These are phyloP conservation scores for Dendroctonus valens DNA, from an alignment of 1,140 invertebrate genomes.

Conservation along the genomic window DNA sequence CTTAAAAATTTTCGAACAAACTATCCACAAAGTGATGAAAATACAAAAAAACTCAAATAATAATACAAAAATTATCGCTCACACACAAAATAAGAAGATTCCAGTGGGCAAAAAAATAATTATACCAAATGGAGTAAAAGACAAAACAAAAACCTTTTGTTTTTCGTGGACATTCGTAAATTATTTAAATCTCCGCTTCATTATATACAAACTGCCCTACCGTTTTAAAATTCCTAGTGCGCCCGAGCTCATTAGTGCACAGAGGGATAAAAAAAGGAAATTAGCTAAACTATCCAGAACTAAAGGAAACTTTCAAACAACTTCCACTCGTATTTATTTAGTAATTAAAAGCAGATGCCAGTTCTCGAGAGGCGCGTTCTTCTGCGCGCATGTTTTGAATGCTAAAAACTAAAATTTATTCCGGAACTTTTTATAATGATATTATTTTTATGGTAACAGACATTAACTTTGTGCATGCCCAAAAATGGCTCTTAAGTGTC, in stretches of 20 bases:
- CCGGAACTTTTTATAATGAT: constrained; percentile 21
- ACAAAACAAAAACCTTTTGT: no score
- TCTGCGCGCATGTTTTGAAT: constrained; percentile 4
- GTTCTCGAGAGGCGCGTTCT: constrained; percentile 2
- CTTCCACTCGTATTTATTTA: constrained; percentile 8
- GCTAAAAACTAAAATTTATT: constrained; percentile 20
- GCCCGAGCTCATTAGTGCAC: no score
- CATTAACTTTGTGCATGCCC: constrained; percentile 12
- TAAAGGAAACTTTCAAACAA: neutral
- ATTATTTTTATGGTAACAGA: constrained; percentile 19
- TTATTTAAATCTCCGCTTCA: no score
- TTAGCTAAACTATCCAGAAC: neutral
- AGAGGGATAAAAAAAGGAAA: neutral
- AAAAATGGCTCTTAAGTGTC: neutral
- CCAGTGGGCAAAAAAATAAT: no score
- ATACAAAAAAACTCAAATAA: no score
- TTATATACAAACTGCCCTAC: no score
- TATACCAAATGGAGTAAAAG: no score
- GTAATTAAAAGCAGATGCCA: constrained; percentile 5
- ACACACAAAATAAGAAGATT: no score
- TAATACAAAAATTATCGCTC: no score
- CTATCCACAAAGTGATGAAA: no score
- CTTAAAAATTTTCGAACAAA: no score
- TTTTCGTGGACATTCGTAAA: no score
- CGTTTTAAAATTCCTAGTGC: neutral